Percentiles rank a stretch among this genome's conserved stretches.
phyloP scores from a whole-genome alignment of 2,797 vertebrate species.

The Platyrinchus mystaceus region DNA sequence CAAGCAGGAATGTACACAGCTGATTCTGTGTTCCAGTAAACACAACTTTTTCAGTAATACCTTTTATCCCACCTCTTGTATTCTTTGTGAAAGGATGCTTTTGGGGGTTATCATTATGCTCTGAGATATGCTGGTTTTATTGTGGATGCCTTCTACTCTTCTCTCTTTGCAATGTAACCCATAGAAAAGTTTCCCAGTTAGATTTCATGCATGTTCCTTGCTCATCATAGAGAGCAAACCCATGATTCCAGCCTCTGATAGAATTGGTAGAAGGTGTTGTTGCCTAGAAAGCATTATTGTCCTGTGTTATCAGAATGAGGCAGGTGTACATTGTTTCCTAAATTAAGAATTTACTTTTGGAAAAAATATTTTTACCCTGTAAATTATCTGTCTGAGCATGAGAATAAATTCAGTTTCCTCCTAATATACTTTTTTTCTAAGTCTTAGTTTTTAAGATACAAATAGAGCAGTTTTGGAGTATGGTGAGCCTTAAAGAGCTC shows the following conservation, averaged over 20 bases:
- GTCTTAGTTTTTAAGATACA: not conserved
- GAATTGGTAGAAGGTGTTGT: not conserved
- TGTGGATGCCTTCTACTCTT: not conserved
- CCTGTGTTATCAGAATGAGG: not conserved
- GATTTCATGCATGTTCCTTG: not conserved
- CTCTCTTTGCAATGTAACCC: not conserved
- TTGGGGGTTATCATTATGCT: not conserved
- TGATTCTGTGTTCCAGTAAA: not conserved
- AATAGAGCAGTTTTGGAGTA: not conserved
- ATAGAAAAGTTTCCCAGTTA: not conserved
- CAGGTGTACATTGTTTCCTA: not conserved
- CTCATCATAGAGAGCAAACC: not conserved
- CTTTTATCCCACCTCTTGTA: not conserved
- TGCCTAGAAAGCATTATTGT: not conserved
- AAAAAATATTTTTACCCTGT: not conserved
- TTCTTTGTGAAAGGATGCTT: not conserved
- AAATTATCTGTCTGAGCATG: not conserved
- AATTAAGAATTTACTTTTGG: not conserved
- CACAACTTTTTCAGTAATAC: not conserved
- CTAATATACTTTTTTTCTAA: not conserved
- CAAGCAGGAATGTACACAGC: not conserved
- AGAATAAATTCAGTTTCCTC: not conserved
- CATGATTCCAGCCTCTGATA: not conserved
- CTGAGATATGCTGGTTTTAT: rapidly evolving
- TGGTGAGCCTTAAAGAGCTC: not conserved